Evolutionary conservation across 2,797 vertebrate species (phyloP), one percentile per base, ranked within the genome.

Genomic region (Rhinella marina): DNA sequence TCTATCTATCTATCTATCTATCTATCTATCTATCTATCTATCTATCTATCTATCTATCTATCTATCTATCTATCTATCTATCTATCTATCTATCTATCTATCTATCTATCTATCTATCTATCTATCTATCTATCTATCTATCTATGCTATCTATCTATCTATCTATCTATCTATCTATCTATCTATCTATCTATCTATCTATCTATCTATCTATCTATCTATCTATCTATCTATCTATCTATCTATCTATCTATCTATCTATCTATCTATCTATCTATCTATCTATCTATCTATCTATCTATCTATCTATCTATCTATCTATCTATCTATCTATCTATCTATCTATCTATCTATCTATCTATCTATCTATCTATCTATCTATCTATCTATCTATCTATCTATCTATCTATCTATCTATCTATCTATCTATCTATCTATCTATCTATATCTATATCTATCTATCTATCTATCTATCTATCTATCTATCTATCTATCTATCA

Each of bases 401-500:
- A 54, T 59, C 1, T 59, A 59, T n/a, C 3, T 13, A 14, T 16
- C 13, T 59, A 59, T 59, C n/a, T 19, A 19, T 19, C 16, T 59
- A 59, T 23, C 3, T 61, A 23, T 61, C 21, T 61, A 61, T 23
- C 2, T 25, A 66, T 66, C 62, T 66, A 66, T 64, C 23, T 64
- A n/a, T 64, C 62, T 64, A n/a, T 64, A 7, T 64, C 9, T 17
- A 17, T 61, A 19, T 61, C 57, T 61, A 61, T 61, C 61, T 64
- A 23, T 64, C 61, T 64, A 64, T 64, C 61, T 64, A 64, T n/a
- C 62, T n/a, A 64, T 64, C 62, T 64, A 64, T 64, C 62, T 64
- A 64, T 25, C n/a, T 29, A 68, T 68, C 25, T 68, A 68, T 27
- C 25, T 68, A 27, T 29, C n/a, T 27, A 2, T 2, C n/a, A 27